Percentiles rank a stretch among this genome's conserved stretches.
phyloP scores from a whole-genome alignment of 2,888 invertebrate genomes.

The Epiblema foenella region DNA sequence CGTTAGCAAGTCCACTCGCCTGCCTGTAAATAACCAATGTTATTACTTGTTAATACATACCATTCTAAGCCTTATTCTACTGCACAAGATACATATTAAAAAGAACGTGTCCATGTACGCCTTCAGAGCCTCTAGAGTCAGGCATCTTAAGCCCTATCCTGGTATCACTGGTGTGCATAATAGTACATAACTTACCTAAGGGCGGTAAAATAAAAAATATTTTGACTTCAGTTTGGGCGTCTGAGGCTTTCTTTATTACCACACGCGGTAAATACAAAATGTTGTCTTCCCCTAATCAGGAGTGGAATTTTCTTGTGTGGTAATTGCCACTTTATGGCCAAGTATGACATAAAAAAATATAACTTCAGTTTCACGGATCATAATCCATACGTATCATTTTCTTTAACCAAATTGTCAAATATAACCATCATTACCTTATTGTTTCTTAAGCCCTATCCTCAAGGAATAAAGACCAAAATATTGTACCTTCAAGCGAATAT shows the following conservation, averaged over 20 bases:
- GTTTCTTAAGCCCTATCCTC: background rate
- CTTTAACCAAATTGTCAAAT: too few relatives aligned
- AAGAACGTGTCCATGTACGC: background rate
- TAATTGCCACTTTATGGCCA: too few relatives aligned
- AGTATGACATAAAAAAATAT: background rate
- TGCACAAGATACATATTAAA: background rate
- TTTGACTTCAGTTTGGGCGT: too few relatives aligned
- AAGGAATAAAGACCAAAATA: background rate
- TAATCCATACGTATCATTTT: too few relatives aligned
- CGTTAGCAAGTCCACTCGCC: conserved; percentile 92
- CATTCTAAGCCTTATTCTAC: background rate
- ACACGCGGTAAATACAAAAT: too few relatives aligned
- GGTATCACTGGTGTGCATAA: background rate
- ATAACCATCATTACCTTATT: too few relatives aligned
- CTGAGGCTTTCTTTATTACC: too few relatives aligned
- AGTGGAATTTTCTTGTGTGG: too few relatives aligned
- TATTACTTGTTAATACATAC: background rate
- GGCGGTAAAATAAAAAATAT: too few relatives aligned
- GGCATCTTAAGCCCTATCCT: background rate
- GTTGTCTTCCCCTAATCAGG: too few relatives aligned
- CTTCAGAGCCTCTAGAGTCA: background rate
- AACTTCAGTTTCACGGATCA: background rate
- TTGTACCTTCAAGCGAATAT: conserved; percentile 88
- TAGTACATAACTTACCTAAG: too few relatives aligned
- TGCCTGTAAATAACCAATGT: conserved; percentile 55